A percentile compares a stretch with the other conserved stretches of the same genome.
Conservation (phyloP, 2,888 invertebrate genomes). For the Apotomis turbidana region DNA sequence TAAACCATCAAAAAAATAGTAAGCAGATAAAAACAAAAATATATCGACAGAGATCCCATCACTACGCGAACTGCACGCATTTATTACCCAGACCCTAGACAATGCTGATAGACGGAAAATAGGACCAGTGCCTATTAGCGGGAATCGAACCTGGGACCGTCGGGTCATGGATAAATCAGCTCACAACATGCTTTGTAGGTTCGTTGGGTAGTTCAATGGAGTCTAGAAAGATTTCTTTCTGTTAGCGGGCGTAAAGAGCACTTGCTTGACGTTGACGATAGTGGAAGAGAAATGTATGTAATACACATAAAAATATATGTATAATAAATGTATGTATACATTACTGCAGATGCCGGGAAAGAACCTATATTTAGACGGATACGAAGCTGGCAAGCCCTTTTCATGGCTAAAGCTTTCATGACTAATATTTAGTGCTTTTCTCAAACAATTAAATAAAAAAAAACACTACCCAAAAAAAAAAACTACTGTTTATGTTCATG, state of each 20-base stretch:
- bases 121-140: conserved; percentile 24
- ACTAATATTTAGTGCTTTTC: no score
- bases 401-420: no score
- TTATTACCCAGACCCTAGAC: conserved; percentile 18
- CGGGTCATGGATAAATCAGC: conserved; percentile 15
- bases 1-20: background rate
- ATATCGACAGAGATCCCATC: conserved; percentile 13
- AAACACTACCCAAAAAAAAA: no score
- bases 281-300: no score
- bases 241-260: background rate
- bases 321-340: no score
- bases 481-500: no score
- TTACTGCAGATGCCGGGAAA: no score
- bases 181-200: conserved; percentile 6
- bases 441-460: no score
- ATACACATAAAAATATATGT: no score
- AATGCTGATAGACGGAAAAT: conserved; percentile 30
- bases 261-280: no score
- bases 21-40: background rate
- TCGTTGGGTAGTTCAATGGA: background rate
- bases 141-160: conserved; percentile 9
- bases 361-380: no score
- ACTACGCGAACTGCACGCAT: conserved; percentile 4
- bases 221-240: background rate
- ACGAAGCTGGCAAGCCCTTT: no score